A percentile compares a stretch with the other conserved stretches of the same genome.
These are phyloP conservation scores for Drosophila azteca DNA, from an alignment of 1,140 invertebrate genomes.

Conservation along the genomic window DNA sequence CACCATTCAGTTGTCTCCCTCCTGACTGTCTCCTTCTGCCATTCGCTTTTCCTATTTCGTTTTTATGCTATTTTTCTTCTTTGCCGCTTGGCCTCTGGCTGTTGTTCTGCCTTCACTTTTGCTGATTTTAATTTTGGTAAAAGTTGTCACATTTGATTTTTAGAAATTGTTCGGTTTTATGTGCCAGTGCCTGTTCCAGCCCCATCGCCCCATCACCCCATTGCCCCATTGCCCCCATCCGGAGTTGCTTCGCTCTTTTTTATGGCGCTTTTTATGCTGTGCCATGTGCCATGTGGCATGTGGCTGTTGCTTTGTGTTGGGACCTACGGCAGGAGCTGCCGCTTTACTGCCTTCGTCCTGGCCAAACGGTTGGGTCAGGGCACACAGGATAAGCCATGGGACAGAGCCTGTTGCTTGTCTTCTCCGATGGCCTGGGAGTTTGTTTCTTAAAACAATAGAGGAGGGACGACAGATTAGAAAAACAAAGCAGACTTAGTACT, in stretches of 20 bases:
- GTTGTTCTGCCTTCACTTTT: slow-evolving; percentile 62
- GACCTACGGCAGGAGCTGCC: slow-evolving; percentile 23
- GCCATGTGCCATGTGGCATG: slow-evolving; percentile 33
- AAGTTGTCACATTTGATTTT: slow-evolving; percentile 82
- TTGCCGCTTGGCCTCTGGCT: slow-evolving; percentile 20
- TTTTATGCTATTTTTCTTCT: background rate
- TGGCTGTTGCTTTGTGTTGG: slow-evolving; percentile 59
- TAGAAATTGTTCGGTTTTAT: slow-evolving; percentile 81
- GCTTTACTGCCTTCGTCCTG: slow-evolving; percentile 44
- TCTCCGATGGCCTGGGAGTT: background rate
- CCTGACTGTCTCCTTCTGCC: background rate
- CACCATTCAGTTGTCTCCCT: background rate
- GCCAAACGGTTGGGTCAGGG: background rate
- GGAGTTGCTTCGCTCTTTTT: slow-evolving; percentile 48
- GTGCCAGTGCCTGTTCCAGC: slow-evolving; percentile 33
- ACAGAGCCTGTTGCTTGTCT: slow-evolving; percentile 32
- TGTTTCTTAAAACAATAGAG: slow-evolving; percentile 22
- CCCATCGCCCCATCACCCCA: too few relatives aligned
- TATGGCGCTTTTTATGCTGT: slow-evolving; percentile 71
- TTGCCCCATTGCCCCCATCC: too few relatives aligned
- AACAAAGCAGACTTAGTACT: background rate
- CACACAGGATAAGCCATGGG: background rate
- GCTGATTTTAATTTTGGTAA: slow-evolving; percentile 80
- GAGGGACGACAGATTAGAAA: slow-evolving; percentile 2
- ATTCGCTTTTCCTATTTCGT: slow-evolving; percentile 15